These are phyloP conservation scores for Melospiza melodia DNA, from an alignment of 2,113 vertebrate species.

Conservation along the genomic window DNA sequence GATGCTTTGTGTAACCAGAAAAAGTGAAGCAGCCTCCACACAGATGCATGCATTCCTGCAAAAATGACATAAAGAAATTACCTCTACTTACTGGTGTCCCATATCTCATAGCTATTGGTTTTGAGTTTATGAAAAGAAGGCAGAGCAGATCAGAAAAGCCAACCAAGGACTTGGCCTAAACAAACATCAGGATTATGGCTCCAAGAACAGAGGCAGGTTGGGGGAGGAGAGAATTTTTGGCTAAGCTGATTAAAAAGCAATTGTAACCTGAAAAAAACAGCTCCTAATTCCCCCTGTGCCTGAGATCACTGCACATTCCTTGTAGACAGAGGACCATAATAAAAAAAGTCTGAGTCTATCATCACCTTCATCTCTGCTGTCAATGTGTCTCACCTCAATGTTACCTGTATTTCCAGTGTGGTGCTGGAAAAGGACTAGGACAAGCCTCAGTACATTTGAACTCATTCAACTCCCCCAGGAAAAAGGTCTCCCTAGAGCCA, in stretches of 20 bases:
- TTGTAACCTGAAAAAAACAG: not conserved
- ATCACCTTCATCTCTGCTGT: not conserved
- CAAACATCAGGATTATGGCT: not conserved
- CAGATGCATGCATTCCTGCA: not conserved
- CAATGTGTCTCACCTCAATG: not conserved
- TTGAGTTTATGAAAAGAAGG: not conserved
- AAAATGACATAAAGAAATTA: not conserved
- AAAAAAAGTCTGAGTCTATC: not conserved
- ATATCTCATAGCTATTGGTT: not conserved
- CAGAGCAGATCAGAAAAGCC: not conserved
- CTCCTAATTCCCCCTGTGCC: not conserved
- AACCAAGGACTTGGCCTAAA: not conserved
- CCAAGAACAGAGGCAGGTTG: not conserved
- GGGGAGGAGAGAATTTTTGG: not conserved
- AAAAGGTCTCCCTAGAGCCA: not conserved
- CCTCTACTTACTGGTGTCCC: not conserved
- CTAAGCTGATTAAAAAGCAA: not conserved
- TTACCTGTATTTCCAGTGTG: not conserved
- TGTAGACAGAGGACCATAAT: not conserved
- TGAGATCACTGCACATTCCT: not conserved
- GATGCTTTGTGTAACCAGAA: not conserved
- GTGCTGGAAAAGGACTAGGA: not conserved
- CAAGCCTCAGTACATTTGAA: not conserved
- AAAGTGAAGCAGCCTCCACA: accelerated
- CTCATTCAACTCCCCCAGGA: not conserved